Conservation (phyloP, 1,140 invertebrate species). For the Uloborus diversus region DNA sequence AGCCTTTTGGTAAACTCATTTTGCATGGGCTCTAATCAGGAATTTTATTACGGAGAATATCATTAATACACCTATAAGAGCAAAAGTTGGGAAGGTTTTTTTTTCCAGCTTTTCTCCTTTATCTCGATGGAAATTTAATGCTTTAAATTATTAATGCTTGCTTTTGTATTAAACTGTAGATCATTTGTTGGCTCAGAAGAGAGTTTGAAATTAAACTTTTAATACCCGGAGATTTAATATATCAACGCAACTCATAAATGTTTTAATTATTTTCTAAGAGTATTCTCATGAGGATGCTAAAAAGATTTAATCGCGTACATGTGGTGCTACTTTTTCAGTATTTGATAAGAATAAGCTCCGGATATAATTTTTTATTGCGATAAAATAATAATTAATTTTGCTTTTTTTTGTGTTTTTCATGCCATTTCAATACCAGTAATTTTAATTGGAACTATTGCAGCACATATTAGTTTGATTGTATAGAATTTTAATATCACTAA, state of each 20-base stretch:
- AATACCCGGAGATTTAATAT: background rate
- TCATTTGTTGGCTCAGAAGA: slow-evolving; percentile 3
- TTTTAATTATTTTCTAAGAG: background rate
- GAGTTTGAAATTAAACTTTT: slow-evolving; percentile 19
- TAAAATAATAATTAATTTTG: too few species aligned
- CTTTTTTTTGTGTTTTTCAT: too few species aligned
- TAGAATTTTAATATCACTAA: too few species aligned
- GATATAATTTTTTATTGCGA: too few species aligned
- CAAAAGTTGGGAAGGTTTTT: background rate
- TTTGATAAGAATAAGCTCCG: too few species aligned
- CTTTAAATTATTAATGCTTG: slow-evolving; percentile 33
- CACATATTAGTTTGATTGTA: too few species aligned
- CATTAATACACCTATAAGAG: slow-evolving; percentile 38
- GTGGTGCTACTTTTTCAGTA: too few species aligned
- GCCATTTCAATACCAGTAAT: too few species aligned
- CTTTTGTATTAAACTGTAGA: slow-evolving; percentile 31
- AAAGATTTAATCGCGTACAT: background rate
- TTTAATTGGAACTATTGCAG: too few species aligned
- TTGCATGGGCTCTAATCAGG: slow-evolving; percentile 25
- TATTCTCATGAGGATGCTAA: background rate
- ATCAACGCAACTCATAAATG: background rate
- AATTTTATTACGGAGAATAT: slow-evolving; percentile 48
- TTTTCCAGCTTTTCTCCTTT: background rate
- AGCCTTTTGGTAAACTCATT: slow-evolving; percentile 46
- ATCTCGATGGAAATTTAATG: slow-evolving; percentile 15